Evolutionary conservation across 2,113 vertebrate genomes (phyloP), one percentile per base, ranked within the genome.

Genomic region (Melanerpes aurifrons): DNA sequence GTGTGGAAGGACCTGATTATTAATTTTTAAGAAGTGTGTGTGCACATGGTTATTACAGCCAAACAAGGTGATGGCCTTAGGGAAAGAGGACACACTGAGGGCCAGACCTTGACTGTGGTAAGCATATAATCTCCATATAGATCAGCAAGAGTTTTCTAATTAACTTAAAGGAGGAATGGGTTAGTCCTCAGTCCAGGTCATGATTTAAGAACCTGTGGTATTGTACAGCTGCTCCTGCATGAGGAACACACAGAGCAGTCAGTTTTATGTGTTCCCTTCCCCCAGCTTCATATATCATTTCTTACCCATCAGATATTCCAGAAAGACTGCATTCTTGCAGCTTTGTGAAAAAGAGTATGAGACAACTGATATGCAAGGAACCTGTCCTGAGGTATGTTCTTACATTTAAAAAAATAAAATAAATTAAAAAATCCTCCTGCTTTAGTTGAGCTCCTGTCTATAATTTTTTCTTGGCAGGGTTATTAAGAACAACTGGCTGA

Each of bases 401-500:
- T 75, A 54, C 5, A 58, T 87, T 53, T 31, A 66, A 90, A 77
- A 81, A 21, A 63, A 45, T 40, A 11, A 35, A 35, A 35, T 35
- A 35, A 35, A 35, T 40, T 40, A 20, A 66, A 3, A 12, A 11
- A 62, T 31, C 66, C 3, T 82, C 59, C 87, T 88, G 35, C 40
- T 35, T 86, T 61, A 35, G 37, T 85, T 89, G 70, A 88, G 59
- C 15, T 47, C 31, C 45, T 76, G 45, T 78, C 66, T 88, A 54
- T 93, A 90, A 86, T 93, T 29, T 89, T 92, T 80, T 62, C 45
- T 75, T 87, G 88, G 45, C 70, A 88, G 77, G 3, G 57, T 89
- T 93, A 93, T 92, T 96, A 95, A 85, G 89, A 90, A 83, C 89
- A 88, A 90, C 56, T 63, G 83, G 86, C 85, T 94, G 90, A 95